Percentiles rank a stretch among this genome's conserved stretches.
Conservation (phyloP, 2,888 invertebrate genomes). For the Drosophila nr. perissopoda region DNA sequence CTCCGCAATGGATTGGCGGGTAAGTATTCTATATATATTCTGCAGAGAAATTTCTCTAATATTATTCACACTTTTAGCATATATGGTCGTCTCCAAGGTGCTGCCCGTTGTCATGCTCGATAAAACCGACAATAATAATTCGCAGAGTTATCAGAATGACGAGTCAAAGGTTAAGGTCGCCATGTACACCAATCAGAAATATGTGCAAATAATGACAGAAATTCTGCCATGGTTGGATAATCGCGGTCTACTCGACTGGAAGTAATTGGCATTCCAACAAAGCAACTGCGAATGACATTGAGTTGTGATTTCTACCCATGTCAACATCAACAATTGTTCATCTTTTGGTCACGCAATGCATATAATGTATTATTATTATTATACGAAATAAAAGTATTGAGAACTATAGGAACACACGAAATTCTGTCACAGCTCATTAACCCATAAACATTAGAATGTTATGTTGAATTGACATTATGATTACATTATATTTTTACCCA, state of each 20-base stretch:
- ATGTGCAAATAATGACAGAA: constrained; percentile 77
- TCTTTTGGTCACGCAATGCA: constrained; percentile 22
- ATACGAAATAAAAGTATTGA: constrained; percentile 14
- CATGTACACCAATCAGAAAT: constrained; percentile 82
- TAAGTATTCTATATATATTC: constrained; percentile 39
- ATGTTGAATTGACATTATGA: not conserved
- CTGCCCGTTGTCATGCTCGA: constrained; percentile 82
- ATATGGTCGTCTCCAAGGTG: constrained; percentile 81
- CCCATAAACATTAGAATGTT: not conserved
- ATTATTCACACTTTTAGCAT: constrained; percentile 61
- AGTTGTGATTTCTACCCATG: constrained; percentile 5
- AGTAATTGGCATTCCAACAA: constrained; percentile 43
- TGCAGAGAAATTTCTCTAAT: no score
- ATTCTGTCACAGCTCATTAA: not conserved
- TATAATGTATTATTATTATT: constrained; percentile 22
- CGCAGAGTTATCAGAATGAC: constrained; percentile 66
- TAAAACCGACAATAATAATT: constrained; percentile 61
- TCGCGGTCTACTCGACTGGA: constrained; percentile 82
- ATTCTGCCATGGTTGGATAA: constrained; percentile 84
- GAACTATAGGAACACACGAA: not conserved
- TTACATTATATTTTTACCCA: not conserved
- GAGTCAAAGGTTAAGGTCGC: constrained; percentile 76
- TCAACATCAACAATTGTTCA: constrained; percentile 12
- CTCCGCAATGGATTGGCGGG: constrained; percentile 81
- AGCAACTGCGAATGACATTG: not conserved